Conservation (phyloP, 1,140 invertebrate species). For the Ips typographus region DNA sequence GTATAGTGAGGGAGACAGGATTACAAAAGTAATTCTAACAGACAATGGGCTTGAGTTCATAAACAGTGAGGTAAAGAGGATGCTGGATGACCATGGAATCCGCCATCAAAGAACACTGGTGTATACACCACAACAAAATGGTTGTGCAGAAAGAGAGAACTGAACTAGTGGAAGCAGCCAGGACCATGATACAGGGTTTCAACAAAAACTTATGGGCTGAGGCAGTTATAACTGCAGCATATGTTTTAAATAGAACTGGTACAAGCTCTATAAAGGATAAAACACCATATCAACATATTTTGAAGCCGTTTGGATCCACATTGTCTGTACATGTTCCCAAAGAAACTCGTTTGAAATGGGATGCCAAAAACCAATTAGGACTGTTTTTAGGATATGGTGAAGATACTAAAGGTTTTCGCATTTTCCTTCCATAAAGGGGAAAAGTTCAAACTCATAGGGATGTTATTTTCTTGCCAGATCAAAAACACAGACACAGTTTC, state of each 20-base stretch:
- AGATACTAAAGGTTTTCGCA: constrained; percentile 9
- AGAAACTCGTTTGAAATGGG: constrained; percentile 5
- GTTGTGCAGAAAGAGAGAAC: constrained; percentile 51
- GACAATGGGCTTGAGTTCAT: constrained; percentile 51
- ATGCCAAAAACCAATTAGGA: constrained; percentile 19
- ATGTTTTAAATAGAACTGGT: constrained; percentile 4
- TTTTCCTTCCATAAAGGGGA: constrained; percentile 15
- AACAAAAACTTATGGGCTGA: constrained; percentile 1
- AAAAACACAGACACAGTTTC: no score
- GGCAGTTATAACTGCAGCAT: not conserved
- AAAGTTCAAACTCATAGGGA: not conserved
- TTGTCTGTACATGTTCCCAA: constrained; percentile 12
- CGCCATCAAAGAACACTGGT: constrained; percentile 32
- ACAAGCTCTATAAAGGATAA: not conserved
- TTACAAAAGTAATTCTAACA: constrained; percentile 42
- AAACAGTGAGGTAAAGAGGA: not conserved
- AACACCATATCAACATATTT: constrained; percentile 1
- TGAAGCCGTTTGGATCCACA: constrained; percentile 1
- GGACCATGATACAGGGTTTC: constrained; percentile 45
- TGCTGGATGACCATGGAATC: not conserved
- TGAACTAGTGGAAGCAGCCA: constrained; percentile 53
- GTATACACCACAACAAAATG: constrained; percentile 57
- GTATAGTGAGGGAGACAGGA: constrained; percentile 26
- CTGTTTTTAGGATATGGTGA: constrained; percentile 17
- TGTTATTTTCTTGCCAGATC: no score